A percentile compares a stretch with the other conserved stretches of the same genome.
Conservation (phyloP, 2,113 vertebrate species). For the Rhagologus leucostigma region DNA sequence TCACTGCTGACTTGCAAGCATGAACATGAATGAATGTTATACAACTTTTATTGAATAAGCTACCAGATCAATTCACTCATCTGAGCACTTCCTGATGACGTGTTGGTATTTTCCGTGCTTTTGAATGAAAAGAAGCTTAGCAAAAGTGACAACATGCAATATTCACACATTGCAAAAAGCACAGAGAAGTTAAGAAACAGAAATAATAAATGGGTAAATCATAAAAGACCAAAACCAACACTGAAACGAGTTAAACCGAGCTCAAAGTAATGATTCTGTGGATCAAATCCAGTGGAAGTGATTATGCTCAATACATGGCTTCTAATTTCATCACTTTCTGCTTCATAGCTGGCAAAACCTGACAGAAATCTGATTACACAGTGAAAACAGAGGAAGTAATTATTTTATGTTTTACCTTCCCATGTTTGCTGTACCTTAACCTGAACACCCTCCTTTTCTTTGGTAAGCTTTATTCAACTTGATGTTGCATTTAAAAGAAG, state of each 20-base stretch:
- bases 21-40: neutral
- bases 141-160: neutral
- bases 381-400: neutral
- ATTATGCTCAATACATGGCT: neutral
- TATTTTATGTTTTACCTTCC: neutral
- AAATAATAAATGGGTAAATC: neutral
- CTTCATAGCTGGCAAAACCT: neutral
- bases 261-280: neutral
- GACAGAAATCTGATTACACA: neutral
- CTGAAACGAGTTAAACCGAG: neutral
- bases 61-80: neutral
- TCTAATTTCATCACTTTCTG: neutral
- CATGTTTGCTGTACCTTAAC: neutral
- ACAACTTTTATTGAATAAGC: neutral
- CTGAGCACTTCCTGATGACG: neutral
- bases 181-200: neutral
- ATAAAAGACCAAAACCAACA: neutral
- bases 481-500: neutral
- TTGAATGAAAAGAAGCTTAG: neutral
- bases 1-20: neutral
- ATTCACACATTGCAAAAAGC: neutral
- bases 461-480: neutral
- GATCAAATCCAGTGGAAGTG: neutral
- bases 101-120: neutral
- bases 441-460: neutral